Evolutionary conservation across 2,113 vertebrate species (phyloP).

Genomic region (Plestiodon gilberti): DNA sequence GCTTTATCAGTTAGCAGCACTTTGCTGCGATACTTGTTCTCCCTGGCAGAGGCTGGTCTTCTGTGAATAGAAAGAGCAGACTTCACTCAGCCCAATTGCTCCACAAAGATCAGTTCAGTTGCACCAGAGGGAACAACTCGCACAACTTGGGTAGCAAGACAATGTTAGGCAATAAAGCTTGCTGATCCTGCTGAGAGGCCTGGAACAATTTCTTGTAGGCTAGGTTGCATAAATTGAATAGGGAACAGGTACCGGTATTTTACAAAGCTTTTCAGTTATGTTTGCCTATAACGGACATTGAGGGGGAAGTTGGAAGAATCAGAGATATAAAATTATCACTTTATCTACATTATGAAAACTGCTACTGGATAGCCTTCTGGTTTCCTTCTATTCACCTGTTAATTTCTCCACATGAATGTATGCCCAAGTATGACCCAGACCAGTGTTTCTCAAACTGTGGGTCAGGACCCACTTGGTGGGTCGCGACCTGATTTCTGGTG

Average conservation of each 20-base stretch:
- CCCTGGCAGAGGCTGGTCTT: not conserved
- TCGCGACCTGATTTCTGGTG: no score
- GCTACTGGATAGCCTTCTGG: not conserved
- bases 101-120: not conserved
- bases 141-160: no score
- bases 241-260: not conserved
- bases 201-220: no score
- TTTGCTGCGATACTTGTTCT: not conserved
- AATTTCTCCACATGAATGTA: not conserved
- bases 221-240: not conserved
- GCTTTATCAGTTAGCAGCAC: not conserved
- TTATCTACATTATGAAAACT: constrained; percentile 12
- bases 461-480: no score
- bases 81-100: not conserved
- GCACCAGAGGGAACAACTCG: not conserved
- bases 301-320: not conserved
- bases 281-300: not conserved
- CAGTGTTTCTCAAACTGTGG: no score
- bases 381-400: not conserved
- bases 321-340: not conserved
- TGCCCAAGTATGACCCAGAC: no score
- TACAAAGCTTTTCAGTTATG: not conserved
- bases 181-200: no score
- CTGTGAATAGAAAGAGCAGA: not conserved
- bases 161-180: no score